Evolutionary conservation across 2,888 invertebrate genomes (phyloP), one percentile per base, ranked within the genome.

Genomic region (Urechis unicinctus): DNA sequence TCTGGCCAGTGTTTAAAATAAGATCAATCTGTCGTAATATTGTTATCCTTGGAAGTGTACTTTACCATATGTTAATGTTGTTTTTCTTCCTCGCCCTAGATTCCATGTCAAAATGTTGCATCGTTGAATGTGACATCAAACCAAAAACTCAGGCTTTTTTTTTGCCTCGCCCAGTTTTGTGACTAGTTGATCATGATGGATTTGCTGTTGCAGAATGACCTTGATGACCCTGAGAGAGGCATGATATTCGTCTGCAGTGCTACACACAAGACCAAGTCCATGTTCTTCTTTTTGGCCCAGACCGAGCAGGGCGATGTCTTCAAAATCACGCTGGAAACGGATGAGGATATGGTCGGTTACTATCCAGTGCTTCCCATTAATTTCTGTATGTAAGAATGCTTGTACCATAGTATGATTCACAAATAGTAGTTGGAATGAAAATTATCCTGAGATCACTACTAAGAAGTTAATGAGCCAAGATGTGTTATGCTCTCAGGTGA

Each of bases 161-260:
- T 45, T 17, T 21, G 6, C 21, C 13, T 45, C 9, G 9, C 13
- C 45, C 6, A 6, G 22, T 21, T 21, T 9, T 45, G 45, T 6
- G 9, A 45, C 6, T 45, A 45, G 21, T 17, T 45, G 9, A 21
- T 21, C 9, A 45, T 6, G 21, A 6, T 48, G 21, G 48, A 6
- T 25, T 13, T 25, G 28, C 6, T 48, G 21, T 71, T 70, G 55
- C 65, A 84, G 83, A 97, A 97, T 80, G 98, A 98, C 79, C 82
- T 98, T 57, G 98, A 99, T 81, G 98, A 99, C 81, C 97, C 97
- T 1, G 98, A 98, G 73, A 84, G 97, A 66, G 96, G 97, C 59
- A 95, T 98, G 92, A 94, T 99, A 66, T 96, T 99, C 80, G 96
- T 98, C 9, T 95, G 95, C 75, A 94, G 95, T 3, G 98, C 98